Evolutionary conservation across 2,888 invertebrate species (phyloP), one percentile per base, ranked within the genome.

Genomic region (Tenodera sinensis): DNA sequence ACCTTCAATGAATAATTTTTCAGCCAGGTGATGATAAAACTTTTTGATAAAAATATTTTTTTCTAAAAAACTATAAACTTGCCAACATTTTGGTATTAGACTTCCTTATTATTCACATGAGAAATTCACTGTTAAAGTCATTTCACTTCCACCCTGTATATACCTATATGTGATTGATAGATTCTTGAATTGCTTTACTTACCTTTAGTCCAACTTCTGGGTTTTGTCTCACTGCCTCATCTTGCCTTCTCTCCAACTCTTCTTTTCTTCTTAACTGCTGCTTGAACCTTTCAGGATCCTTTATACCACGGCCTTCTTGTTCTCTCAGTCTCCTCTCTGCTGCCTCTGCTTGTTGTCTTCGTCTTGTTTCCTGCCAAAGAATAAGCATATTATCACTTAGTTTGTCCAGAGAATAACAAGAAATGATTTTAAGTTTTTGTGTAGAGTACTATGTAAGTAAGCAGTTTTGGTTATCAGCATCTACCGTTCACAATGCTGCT

Each of bases 341-440:
- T 1, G 96, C 96, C 91, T 96, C 96, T 9, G 95, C 94, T 91
- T 95, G 95, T 92, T 96, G 95, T 28, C 94, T 94, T 54, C 96
- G 94, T 87, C 96, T 94, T 14, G 95, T 95, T 92, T 96, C 96
- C 96, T 96, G 90, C 15, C 90, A 90, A 84, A 91, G 88, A 54
- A 28, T 28, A 28, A 28, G 20, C 4, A 83, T 2, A 27, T 83
- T 83, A 28, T 83, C 15, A 83, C 3, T 28, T 20, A 28, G 83
- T 28, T 27, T 28, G 28, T 4, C 14, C 30, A 83, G 20, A 83
- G 27, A 28, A 28, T 83, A 14, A 27, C 28, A 28, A 25, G 0
- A 27, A 83, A 15, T 20, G 12, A 12, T 42, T 42, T 42, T 12
- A 42, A 42, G 1, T 42, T 42, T 28, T 27, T 27, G 20, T 27